A percentile compares a stretch with the other conserved stretches of the same genome.
Evolutionary conservation across 2,888 invertebrate genomes (phyloP).

Genomic region (Timandra comae): DNA sequence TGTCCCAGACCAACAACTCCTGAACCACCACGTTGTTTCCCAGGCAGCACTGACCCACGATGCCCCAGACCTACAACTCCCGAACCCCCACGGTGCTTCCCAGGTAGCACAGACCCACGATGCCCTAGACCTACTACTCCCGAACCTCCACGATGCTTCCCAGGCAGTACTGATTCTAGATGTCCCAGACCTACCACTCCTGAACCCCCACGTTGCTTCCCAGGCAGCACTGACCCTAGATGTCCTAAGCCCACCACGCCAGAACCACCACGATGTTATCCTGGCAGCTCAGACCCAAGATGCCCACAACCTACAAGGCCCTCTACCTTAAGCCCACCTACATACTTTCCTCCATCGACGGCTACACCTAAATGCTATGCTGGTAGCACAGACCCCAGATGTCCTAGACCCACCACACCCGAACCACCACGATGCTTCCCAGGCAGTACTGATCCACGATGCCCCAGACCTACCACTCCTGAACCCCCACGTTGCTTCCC

Average conservation of each 20-base stretch:
- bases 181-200: slow-evolving; percentile 18
- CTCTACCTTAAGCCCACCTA: slow-evolving; percentile 10
- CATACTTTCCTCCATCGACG: slow-evolving; percentile 16
- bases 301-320: slow-evolving; percentile 34
- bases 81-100: slow-evolving; percentile 24
- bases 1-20: slow-evolving; percentile 25
- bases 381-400: slow-evolving; percentile 30
- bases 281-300: slow-evolving; percentile 22
- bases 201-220: slow-evolving; percentile 16
- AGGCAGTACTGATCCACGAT: slow-evolving; percentile 22
- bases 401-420: slow-evolving; percentile 23
- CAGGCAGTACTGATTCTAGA: slow-evolving; percentile 27
- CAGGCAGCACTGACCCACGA: slow-evolving; percentile 39
- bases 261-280: slow-evolving; percentile 17
- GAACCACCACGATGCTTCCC: slow-evolving; percentile 25
- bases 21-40: slow-evolving; percentile 17
- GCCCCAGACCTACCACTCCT: slow-evolving; percentile 35
- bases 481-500: slow-evolving; percentile 29
- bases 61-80: slow-evolving; percentile 34
- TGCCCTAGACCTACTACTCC: slow-evolving; percentile 28
- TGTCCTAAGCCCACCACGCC: slow-evolving; percentile 30
- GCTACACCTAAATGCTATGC: slow-evolving; percentile 23
- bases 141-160: slow-evolving; percentile 25
- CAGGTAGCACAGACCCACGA: slow-evolving; percentile 34
- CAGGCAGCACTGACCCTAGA: slow-evolving; percentile 27